These are phyloP conservation scores for Diplodus sargus DNA, from an alignment of 2,797 vertebrate species.

Conservation along the genomic window DNA sequence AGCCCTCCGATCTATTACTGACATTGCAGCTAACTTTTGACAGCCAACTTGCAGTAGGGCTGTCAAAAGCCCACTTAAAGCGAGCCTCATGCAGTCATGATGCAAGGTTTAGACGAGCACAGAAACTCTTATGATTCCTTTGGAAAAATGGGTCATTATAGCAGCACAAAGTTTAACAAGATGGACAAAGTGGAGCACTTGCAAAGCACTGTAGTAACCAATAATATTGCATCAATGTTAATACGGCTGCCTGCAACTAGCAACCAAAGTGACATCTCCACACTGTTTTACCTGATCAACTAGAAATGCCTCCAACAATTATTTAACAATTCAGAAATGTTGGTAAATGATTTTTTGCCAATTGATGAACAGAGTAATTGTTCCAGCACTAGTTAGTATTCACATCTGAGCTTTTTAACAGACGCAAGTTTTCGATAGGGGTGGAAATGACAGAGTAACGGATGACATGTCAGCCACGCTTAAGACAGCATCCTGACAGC, in stretches of 20 bases:
- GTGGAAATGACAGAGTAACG: no score
- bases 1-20: not conserved
- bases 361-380: not conserved
- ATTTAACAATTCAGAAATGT: not conserved
- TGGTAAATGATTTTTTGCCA: not conserved
- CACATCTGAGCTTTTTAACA: not conserved
- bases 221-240: not conserved
- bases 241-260: not conserved
- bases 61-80: not conserved
- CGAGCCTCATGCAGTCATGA: not conserved
- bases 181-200: not conserved
- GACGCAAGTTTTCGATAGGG: not conserved
- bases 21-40: not conserved
- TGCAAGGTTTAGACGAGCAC: constrained; percentile 12
- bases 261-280: not conserved
- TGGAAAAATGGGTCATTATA: constrained; percentile 4
- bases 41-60: not conserved
- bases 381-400: not conserved
- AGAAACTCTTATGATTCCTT: constrained; percentile 8
- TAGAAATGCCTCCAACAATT: not conserved
- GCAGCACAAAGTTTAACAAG: not conserved
- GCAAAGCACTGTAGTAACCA: not conserved
- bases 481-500: no score
- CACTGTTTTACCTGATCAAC: not conserved
- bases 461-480: no score